phyloP scores from a whole-genome alignment of 2,888 invertebrate genomes.

The Parnassius glacialis region DNA sequence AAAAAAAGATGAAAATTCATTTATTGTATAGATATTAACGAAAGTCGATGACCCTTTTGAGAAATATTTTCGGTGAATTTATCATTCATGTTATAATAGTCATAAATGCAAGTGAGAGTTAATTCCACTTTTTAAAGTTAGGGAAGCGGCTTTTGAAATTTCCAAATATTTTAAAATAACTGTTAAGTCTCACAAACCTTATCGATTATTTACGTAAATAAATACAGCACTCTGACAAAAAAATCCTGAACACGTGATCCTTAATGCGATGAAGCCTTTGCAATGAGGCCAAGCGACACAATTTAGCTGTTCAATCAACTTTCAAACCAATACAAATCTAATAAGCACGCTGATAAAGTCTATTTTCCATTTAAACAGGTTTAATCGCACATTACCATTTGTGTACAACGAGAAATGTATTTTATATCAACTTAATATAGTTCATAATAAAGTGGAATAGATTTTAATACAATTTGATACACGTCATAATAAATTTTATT shows the following conservation, averaged over 20 bases:
- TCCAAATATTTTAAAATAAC: too few species aligned
- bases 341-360: neutral
- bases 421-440: neutral
- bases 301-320: neutral
- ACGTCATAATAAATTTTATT: conserved; percentile 14
- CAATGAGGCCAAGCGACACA: conserved; percentile 45
- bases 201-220: conserved; percentile 10
- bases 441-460: neutral
- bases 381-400: neutral
- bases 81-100: too few species aligned
- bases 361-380: conserved; percentile 1
- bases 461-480: neutral
- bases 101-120: too few species aligned
- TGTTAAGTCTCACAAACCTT: neutral
- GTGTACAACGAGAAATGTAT: conserved; percentile 6
- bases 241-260: conserved; percentile 48
- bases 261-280: conserved; percentile 66
- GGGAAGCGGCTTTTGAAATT: too few species aligned
- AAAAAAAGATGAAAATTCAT: too few species aligned
- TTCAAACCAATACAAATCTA: conserved; percentile 3
- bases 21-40: too few species aligned
- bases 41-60: too few species aligned
- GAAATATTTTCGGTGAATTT: too few species aligned
- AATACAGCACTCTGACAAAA: conserved; percentile 33
- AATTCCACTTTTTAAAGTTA: too few species aligned